Evolutionary conservation across 2,888 invertebrate species (phyloP).

Genomic region (Idaea straminata): DNA sequence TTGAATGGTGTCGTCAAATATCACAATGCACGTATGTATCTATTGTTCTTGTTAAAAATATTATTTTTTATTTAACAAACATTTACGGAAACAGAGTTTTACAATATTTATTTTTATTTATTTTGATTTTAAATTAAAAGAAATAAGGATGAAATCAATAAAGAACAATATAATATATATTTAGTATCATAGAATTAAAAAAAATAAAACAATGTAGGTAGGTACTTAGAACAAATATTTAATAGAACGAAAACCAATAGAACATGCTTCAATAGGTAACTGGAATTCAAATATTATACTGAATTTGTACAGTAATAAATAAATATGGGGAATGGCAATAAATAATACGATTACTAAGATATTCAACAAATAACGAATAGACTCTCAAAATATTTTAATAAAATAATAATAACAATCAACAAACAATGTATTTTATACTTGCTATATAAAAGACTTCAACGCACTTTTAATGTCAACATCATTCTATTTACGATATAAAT

Average conservation of each 20-base stretch:
- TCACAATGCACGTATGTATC: slow-evolving; percentile 95
- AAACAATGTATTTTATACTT: background rate
- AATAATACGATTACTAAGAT: too few species aligned
- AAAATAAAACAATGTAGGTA: too few species aligned
- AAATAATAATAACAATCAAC: background rate
- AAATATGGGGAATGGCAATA: too few species aligned
- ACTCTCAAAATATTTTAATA: too few species aligned
- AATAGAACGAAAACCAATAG: too few species aligned
- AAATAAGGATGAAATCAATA: too few species aligned
- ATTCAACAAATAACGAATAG: too few species aligned
- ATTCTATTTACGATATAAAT: background rate
- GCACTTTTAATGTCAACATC: background rate
- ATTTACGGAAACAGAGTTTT: background rate
- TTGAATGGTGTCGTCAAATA: slow-evolving; percentile 94
- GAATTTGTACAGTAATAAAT: too few species aligned
- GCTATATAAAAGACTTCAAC: slow-evolving; percentile 13
- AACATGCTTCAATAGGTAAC: too few species aligned
- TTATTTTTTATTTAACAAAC: background rate
- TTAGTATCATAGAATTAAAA: background rate
- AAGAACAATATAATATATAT: background rate
- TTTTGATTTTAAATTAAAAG: too few species aligned
- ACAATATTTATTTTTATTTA: background rate
- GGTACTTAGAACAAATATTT: too few species aligned
- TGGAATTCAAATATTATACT: too few species aligned
- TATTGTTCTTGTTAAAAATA: slow-evolving; percentile 15